Evolutionary conservation across 2,113 vertebrate species (phyloP).

Genomic region (Entomyzon cyanotis): DNA sequence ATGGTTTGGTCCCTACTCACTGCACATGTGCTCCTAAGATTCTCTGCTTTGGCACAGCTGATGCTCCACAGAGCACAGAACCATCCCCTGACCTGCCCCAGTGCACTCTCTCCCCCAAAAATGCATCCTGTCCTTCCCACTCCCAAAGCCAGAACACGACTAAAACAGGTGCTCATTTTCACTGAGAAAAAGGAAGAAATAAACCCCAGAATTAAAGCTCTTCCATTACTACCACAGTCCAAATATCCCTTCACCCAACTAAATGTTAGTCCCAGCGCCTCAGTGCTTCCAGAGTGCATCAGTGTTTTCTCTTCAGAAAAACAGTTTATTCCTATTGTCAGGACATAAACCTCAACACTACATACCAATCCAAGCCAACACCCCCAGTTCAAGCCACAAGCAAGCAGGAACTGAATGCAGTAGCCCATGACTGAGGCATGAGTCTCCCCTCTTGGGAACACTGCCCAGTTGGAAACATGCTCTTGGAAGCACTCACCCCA

Average conservation of each 20-base stretch:
- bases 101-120: background rate
- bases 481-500: background rate
- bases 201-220: background rate
- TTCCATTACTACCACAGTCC: background rate
- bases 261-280: fast-evolving
- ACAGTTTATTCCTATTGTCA: background rate
- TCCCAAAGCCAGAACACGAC: background rate
- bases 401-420: background rate
- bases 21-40: background rate
- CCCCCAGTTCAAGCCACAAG: background rate
- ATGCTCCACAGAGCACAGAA: background rate
- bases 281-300: fast-evolving
- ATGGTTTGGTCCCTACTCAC: background rate
- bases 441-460: background rate
- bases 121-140: background rate
- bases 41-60: background rate
- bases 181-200: background rate
- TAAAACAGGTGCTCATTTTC: background rate
- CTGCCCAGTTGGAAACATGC: background rate
- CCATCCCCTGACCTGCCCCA: background rate
- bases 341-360: background rate
- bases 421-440: background rate
- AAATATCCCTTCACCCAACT: background rate
- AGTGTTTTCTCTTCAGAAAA: background rate
- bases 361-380: background rate